Base-by-base conservation (phyloP, 2,797 vertebrate species). In the Cyprinella venusta region DNA sequence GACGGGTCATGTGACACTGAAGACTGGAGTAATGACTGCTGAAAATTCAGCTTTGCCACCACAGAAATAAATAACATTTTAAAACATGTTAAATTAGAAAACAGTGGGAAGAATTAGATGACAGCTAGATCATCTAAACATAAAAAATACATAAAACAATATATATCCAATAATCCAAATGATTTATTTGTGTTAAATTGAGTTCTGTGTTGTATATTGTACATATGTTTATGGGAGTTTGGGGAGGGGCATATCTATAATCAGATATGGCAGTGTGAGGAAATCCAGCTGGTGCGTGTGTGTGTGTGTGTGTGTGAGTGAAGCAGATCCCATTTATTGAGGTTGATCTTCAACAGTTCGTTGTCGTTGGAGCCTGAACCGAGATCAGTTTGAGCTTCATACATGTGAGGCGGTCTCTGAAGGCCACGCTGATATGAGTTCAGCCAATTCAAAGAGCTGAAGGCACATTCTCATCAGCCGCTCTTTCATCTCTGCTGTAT, bases 401-500 rank as follows among this genome's bases (percentile, higher is more conserved):
- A 50, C 26, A 78, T 2, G 9, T 8, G 8, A 19, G 64, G 56
- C 6, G 5, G 24, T 12, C 24, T 67, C 71, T 61, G 8, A 24
- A 61, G 74, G 50, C 74, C 15, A 33, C 16, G 6, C 74, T 77
- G 65, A 70, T 26, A 40, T 6, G 21, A 70, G 63, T 69, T 83
- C 81, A 83, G 80, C 71, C 6, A 7, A 64, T 82, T 76, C n/a
- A n/a, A 36, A 67, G 72, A 18, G n/a, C 48, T 76, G 81, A 82
- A 26, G 64, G 71, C 72, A 76, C 72, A 59, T 68, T 76, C 64
- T 70, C 74, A 70, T 61, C 65, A 67, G 26, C 26, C 0, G 26
- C 8, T 10, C 72, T 82, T 77, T 83, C 81, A 77, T 77, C 52
- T 70, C 64, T 10, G 50, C 21, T 56, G 18, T 69, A 45, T 82